Base-by-base conservation (phyloP, 1,140 invertebrate species). In the Meteorus sp. region DNA sequence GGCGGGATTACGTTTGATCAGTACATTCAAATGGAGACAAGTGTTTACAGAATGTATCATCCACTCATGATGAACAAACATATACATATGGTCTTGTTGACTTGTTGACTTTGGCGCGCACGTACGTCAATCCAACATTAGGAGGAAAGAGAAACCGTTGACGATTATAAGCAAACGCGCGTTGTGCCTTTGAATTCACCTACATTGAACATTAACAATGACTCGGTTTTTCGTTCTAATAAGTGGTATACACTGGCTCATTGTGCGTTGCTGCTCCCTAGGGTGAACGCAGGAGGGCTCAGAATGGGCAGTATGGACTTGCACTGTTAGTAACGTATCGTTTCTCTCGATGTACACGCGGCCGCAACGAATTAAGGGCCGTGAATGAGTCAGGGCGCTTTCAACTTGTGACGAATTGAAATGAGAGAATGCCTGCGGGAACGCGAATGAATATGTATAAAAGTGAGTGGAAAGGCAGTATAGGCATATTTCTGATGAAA, bases 301-400 rank as follows among this genome's bases (percentile, higher is more conserved):
- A 41, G 1, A 41, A 15, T 6, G 15, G 6, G 37, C n/a, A 41
- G 1, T 19, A 41, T 41, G 7, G 1, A 41, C 20, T 47, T n/a
- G n/a, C n/a, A n/a, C n/a, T n/a, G n/a, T n/a, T n/a, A n/a, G n/a
- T n/a, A n/a, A n/a, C n/a, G n/a, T n/a, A n/a, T n/a, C n/a, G n/a
- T n/a, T n/a, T n/a, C n/a, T n/a, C n/a, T n/a, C n/a, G 41, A 39
- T 53, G 58, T 63, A 65, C 65, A 70, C 65, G 64, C 68, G 66
- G 41, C 67, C 70, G 67, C 61, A 63, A 68, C 70, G 66, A 72
- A 72, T 72, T 65, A 63, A 59, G 45, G 57, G 57, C 56, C 51
- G 53, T 61, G 15, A 44, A 7, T 22, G n/a, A 20, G 27, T 8
- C 17, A 17, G 35, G 9, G 11, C 9, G n/a, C 44, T 39, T 35